Evolutionary conservation across 2,797 vertebrate genomes (phyloP), one percentile per base, ranked within the genome.

Genomic region (Dicrostonyx torquatus): DNA sequence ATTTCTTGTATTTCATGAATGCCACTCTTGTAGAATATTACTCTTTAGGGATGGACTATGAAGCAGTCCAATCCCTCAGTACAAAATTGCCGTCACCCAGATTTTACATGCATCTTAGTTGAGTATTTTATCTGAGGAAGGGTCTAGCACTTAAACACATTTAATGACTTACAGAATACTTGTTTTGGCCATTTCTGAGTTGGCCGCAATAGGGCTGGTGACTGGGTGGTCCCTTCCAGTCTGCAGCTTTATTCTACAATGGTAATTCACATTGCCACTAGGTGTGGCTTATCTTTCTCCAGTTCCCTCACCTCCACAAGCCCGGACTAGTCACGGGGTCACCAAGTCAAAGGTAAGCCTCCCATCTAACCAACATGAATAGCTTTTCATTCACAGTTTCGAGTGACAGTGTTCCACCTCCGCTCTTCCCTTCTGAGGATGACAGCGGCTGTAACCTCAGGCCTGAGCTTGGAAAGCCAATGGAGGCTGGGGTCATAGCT

Each of bases 71-170:
- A 20, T 79, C 64, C 83, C 45, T 80, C 75, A 79, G 14, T 34
- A 24, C 26, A 58, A 87, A 94, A 55, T 60, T 29, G 13, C 37
- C 12, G 50, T 53, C 15, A 43, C 55, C 91, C 34, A 8, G 75
- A 72, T 24, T 55, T 89, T 73, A 77, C 12, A 50, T 1, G 26
- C 22, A 85, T 87, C 31, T 34, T 76, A 70, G 58, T 90, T 77
- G 84, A 89, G 31, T 37, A 68, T 53, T 77, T 94, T 78, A 76
- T 60, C 40, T 60, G 87, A 92, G 75, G 72, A 80, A 64, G 40
- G 8, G 12, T n/a, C 58, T 85, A 50, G 4, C 14, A 73, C 43
- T 89, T 89, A 55, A 93, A 89, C 40, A 66, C 20, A 34, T n/a
- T 10, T 50, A 18, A n/a, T 40, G 43, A 37, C 43, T 11, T 53